Evolutionary conservation across 2,797 vertebrate species (phyloP).

Genomic region (Enteromius thamalakanensis): DNA sequence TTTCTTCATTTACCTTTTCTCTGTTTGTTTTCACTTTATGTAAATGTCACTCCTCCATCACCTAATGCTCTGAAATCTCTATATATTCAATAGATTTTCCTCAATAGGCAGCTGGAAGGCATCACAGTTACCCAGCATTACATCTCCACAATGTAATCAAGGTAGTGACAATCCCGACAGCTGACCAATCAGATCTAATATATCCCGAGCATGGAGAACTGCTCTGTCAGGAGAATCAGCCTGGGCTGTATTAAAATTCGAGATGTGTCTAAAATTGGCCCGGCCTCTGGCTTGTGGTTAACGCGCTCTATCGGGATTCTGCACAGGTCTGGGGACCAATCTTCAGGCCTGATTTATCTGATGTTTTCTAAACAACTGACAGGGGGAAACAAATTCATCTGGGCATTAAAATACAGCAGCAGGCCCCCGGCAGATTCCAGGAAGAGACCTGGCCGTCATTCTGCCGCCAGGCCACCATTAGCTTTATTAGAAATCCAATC

Average conservation of each 20-base stretch:
- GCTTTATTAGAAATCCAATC: conserved; percentile 69
- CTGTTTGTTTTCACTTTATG: conserved; percentile 41
- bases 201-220: conserved; percentile 58
- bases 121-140: conserved; percentile 50
- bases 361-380: conserved; percentile 72
- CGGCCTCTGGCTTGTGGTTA: conserved; percentile 60
- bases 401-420: conserved; percentile 68
- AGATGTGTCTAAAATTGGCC: conserved; percentile 64
- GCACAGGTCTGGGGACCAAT: conserved; percentile 60
- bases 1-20: conserved; percentile 32
- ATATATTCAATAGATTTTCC: conserved; percentile 55
- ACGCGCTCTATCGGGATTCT: conserved; percentile 65
- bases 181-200: conserved; percentile 61
- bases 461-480: conserved; percentile 63
- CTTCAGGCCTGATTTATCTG: conserved; percentile 69
- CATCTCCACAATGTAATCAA: conserved; percentile 56
- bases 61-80: conserved; percentile 38
- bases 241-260: conserved; percentile 60
- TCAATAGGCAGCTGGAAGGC: conserved; percentile 42
- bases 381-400: conserved; percentile 69
- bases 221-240: conserved; percentile 62
- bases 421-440: conserved; percentile 59
- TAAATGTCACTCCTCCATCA: conserved; percentile 44
- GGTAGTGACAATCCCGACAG: conserved; percentile 55
- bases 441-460: conserved; percentile 59